A percentile compares a stretch with the other conserved stretches of the same genome.
Conservation (phyloP, 2,888 invertebrate species). For the Peribatodes rhomboidaria region DNA sequence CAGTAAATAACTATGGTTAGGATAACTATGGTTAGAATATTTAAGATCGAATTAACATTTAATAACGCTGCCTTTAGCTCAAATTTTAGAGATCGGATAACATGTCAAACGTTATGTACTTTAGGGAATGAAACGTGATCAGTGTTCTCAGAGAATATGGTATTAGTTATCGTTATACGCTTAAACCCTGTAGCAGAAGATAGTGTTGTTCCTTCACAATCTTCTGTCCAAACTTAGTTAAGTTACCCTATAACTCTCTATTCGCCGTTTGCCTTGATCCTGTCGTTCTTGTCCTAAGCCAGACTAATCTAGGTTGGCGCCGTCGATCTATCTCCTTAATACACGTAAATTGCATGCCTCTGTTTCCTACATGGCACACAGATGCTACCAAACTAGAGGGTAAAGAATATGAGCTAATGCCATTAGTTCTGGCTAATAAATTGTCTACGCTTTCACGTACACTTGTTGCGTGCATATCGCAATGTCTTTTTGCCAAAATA, state of each 20-base stretch:
- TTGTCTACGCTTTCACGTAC: conserved; percentile 45
- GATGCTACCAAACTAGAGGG: conserved; percentile 10
- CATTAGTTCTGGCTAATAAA: conserved; percentile 48
- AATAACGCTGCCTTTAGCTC: background rate
- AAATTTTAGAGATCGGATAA: background rate
- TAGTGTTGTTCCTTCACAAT: background rate
- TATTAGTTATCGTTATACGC: too few relatives aligned
- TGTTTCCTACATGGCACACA: conserved; percentile 12
- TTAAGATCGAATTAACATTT: conserved; percentile 10
- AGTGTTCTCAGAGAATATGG: too few relatives aligned
- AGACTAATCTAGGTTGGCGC: background rate
- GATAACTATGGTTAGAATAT: conserved; percentile 15
- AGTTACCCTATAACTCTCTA: background rate
- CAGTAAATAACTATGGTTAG: conserved; percentile 19
- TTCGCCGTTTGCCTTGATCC: conserved; percentile 1
- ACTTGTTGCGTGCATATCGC: conserved; percentile 44
- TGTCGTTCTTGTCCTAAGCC: background rate
- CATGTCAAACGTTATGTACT: background rate
- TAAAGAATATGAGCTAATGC: conserved; percentile 30
- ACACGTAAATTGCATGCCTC: conserved; percentile 4
- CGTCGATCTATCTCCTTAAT: background rate
- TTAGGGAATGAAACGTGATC: background rate
- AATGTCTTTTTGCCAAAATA: conserved; percentile 39
- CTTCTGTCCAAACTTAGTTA: background rate
- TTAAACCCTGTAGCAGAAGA: too few relatives aligned